These are phyloP conservation scores for Diorhabda sublineata DNA, from an alignment of 1,140 invertebrate genomes.

Conservation along the genomic window DNA sequence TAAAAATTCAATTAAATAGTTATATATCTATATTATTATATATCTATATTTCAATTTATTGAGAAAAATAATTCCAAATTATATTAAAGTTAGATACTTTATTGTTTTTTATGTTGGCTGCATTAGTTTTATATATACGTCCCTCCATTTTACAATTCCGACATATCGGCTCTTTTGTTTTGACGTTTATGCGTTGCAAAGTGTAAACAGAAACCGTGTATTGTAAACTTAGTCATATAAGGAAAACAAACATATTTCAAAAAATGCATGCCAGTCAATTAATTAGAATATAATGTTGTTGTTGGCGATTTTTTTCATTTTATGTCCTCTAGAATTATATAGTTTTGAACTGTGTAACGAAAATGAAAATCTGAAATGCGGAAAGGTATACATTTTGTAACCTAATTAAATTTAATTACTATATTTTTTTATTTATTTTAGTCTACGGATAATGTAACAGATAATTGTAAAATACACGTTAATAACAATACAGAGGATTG, in stretches of 20 bases:
- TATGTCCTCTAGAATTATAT: neutral
- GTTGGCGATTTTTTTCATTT: neutral
- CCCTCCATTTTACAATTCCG: too few species aligned
- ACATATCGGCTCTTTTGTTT: too few species aligned
- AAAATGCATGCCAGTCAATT: neutral
- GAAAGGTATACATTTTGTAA: neutral
- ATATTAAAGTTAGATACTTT: too few species aligned
- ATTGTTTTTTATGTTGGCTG: too few species aligned
- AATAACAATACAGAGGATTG: conserved; percentile 6
- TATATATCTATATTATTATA: too few species aligned
- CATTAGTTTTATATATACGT: too few species aligned
- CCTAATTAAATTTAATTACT: neutral
- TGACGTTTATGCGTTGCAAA: too few species aligned
- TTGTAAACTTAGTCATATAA: too few species aligned
- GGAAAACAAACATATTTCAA: neutral
- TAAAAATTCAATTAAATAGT: too few species aligned
- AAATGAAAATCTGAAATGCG: neutral
- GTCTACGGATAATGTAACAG: conserved; percentile 3
- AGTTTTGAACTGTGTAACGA: neutral
- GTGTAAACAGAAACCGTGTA: too few species aligned
- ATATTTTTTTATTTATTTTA: conserved; percentile 3
- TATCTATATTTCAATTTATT: too few species aligned
- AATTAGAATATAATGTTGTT: neutral
- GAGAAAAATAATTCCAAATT: too few species aligned
- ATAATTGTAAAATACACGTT: neutral